phyloP scores from a whole-genome alignment of 2,113 vertebrate genomes.

The Sarotherodon lohbergeri region DNA sequence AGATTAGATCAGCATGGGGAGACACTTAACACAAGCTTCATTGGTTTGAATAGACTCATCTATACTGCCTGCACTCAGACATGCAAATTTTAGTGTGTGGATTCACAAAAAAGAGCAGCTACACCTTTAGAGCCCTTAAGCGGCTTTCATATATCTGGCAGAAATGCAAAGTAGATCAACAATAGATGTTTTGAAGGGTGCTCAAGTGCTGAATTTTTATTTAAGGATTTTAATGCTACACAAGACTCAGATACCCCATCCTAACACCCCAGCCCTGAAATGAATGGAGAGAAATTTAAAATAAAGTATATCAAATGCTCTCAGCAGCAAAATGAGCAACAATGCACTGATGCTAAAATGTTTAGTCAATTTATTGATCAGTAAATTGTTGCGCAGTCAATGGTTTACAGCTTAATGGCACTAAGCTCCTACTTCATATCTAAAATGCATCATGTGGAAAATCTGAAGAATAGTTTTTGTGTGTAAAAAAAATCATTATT shows the following conservation, averaged over 20 bases:
- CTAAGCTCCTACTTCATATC: background rate
- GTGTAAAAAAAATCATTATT: background rate
- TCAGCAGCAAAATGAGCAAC: background rate
- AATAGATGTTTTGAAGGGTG: slow-evolving; percentile 5
- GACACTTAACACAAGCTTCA: background rate
- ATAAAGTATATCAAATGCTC: background rate
- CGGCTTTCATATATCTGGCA: slow-evolving; percentile 9
- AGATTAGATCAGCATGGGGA: background rate
- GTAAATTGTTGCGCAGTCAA: background rate
- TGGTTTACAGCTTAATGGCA: background rate
- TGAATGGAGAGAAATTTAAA: background rate
- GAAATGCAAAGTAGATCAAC: slow-evolving; percentile 11
- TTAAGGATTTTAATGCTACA: background rate
- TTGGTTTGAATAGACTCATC: background rate
- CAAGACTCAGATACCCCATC: background rate
- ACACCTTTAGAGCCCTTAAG: slow-evolving; percentile 11
- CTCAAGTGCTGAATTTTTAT: background rate
- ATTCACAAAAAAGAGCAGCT: background rate
- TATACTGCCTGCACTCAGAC: background rate
- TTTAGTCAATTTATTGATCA: background rate
- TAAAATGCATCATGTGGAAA: background rate
- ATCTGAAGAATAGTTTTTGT: background rate
- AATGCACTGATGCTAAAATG: background rate
- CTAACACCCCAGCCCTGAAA: background rate
- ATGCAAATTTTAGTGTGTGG: slow-evolving; percentile 1